Evolutionary conservation across 2,113 vertebrate genomes (phyloP), one percentile per base, ranked within the genome.

Genomic region (Ahaetulla prasina): DNA sequence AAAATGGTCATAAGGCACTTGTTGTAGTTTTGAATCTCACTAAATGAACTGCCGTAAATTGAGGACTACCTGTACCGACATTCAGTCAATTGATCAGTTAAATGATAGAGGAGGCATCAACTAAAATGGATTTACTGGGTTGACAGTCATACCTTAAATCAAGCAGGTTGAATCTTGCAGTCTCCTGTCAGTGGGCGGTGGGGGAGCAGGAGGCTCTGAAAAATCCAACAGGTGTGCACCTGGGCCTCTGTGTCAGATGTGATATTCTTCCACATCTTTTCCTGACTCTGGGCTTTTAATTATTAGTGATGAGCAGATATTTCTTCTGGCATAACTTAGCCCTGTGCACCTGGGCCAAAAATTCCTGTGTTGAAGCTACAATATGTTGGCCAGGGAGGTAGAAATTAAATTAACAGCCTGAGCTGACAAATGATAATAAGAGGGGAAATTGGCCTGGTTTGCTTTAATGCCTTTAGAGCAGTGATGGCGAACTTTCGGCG

Each of bases 201-300:
- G 52, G 57, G 52, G 3, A 53, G 52, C 16, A 53, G 52, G 8
- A 54, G 50, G 50, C 43, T 93, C 25, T 20, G n/a, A 84, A 93
- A 60, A 54, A 80, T 16, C 52, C 12, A 49, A 57, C n/a, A 85
- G 68, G 16, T 39, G n/a, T 91, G 53, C 92, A 91, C 90, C 92
- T 93, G 90, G 92, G 84, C 14, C 25, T 43, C 45, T 57, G 3
- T 91, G 92, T 93, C 92, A 91, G 23, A 9, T 91, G 47, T 52
- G 57, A 91, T 91, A 68, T 50, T 88, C 90, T 74, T 93, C 92
- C 84, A 91, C 50, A 39, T 35, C 89, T 91, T 91, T n/a, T 68
- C 52, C 18, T 84, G 20, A 50, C 57, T 93, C 30, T 43, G 74
- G 54, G 39, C 8, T 55, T 93, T 90, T 93, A 88, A 91, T 93